Evolutionary conservation across 2,797 vertebrate species (phyloP).

Genomic region (Amblyopsis hoosieri): DNA sequence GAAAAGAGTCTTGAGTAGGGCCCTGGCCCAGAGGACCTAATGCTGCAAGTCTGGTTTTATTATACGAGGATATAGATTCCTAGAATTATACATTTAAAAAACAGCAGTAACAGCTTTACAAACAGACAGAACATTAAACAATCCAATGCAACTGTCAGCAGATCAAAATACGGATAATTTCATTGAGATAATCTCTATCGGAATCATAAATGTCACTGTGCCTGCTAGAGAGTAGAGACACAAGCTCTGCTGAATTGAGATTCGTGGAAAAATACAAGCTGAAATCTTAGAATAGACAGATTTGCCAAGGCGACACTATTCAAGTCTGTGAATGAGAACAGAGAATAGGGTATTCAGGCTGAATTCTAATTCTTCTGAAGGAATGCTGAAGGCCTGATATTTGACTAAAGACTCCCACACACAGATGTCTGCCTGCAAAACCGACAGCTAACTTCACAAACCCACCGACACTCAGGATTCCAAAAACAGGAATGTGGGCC

Average conservation of each 20-base stretch:
- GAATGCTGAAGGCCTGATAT: slow-evolving; percentile 42
- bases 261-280: slow-evolving; percentile 34
- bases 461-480: slow-evolving; percentile 22
- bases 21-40: not conserved
- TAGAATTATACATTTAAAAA: slow-evolving; percentile 31
- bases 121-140: not conserved
- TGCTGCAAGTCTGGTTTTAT: slow-evolving; percentile 44
- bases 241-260: slow-evolving; percentile 37
- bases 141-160: not conserved
- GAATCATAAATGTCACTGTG: slow-evolving; percentile 15
- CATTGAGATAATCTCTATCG: slow-evolving; percentile 6
- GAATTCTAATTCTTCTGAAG: slow-evolving; percentile 36
- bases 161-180: not conserved
- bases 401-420: slow-evolving; percentile 45
- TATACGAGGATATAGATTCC: slow-evolving; percentile 41
- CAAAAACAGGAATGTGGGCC: slow-evolving; percentile 15
- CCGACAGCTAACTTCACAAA: slow-evolving; percentile 31
- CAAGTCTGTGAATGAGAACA: slow-evolving; percentile 41
- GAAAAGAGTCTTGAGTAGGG: too few relatives aligned
- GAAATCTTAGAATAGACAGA: slow-evolving; percentile 32
- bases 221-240: slow-evolving; percentile 31
- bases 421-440: slow-evolving; percentile 38
- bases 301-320: slow-evolving; percentile 48
- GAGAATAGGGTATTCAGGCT: slow-evolving; percentile 35
- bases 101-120: slow-evolving; percentile 11